Conservation (phyloP, 2,888 invertebrate genomes). For the Ceraclea dissimilis region DNA sequence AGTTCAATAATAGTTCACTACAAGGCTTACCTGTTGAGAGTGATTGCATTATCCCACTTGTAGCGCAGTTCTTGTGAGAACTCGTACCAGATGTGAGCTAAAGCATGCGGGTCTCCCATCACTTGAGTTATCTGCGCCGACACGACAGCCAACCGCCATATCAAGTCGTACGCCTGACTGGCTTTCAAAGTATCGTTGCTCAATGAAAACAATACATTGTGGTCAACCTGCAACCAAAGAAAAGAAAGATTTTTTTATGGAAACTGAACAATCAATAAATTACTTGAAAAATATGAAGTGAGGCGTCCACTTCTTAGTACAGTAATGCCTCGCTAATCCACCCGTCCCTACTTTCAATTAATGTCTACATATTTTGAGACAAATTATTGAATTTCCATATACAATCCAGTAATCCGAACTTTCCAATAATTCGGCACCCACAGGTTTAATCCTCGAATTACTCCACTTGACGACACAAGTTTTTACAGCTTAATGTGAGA, state of each 20-base stretch:
- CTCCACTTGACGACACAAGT: too few species aligned
- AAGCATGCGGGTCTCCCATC: constrained; percentile 63
- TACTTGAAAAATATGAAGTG: neutral
- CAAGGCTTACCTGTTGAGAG: constrained; percentile 74
- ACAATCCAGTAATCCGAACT: too few species aligned
- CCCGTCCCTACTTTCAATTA: too few species aligned
- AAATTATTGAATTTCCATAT: too few species aligned
- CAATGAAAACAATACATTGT: constrained; percentile 43
- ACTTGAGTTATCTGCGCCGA: constrained; percentile 66
- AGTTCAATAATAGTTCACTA: too few species aligned
- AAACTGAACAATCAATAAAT: neutral
- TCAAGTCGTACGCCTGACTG: constrained; percentile 68
- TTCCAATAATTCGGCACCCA: too few species aligned
- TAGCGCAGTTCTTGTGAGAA: constrained; percentile 84
- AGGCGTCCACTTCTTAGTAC: too few species aligned
- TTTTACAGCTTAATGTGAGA: too few species aligned
- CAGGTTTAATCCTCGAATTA: too few species aligned
- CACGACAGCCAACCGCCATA: constrained; percentile 72
- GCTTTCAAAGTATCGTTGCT: constrained; percentile 53
- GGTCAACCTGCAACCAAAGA: constrained; percentile 40
- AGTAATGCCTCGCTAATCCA: too few species aligned
- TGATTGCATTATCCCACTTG: constrained; percentile 75
- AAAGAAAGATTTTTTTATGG: too few species aligned
- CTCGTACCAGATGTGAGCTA: constrained; percentile 91
- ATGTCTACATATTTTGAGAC: too few species aligned